These are phyloP conservation scores for Cololabis saira DNA, from an alignment of 2,113 vertebrate species.

Conservation along the genomic window DNA sequence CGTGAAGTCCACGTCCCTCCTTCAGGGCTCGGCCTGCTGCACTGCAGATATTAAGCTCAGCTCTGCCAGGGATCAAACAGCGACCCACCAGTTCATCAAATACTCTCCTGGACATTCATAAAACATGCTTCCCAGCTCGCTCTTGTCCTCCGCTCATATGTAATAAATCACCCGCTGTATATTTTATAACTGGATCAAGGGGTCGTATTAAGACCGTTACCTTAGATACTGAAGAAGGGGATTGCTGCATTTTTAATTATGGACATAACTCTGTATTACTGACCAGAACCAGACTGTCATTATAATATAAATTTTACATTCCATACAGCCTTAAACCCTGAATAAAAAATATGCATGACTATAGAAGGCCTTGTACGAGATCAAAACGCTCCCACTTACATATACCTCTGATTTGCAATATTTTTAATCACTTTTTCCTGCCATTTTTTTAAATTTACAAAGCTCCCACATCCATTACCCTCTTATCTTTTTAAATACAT, in stretches of 20 bases:
- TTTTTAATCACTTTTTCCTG: slow-evolving; percentile 37
- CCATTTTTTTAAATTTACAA: slow-evolving; percentile 37
- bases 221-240: slow-evolving; percentile 61
- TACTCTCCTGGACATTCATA: slow-evolving; percentile 77
- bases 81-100: slow-evolving; percentile 80
- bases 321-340: slow-evolving; percentile 7
- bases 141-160: slow-evolving; percentile 72
- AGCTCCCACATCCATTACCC: background rate
- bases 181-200: slow-evolving; percentile 77
- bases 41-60: slow-evolving; percentile 68
- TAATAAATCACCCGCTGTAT: slow-evolving; percentile 82
- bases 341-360: slow-evolving; percentile 2
- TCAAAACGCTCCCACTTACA: slow-evolving; percentile 11
- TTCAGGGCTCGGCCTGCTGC: slow-evolving; percentile 38
- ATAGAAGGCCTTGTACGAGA: slow-evolving; percentile 2
- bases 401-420: slow-evolving; percentile 1
- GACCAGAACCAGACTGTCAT: slow-evolving; percentile 12
- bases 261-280: slow-evolving; percentile 36
- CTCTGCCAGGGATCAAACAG: slow-evolving; percentile 74
- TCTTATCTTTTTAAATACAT: slow-evolving; percentile 34
- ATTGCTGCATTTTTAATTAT: slow-evolving; percentile 44
- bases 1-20: too few species aligned
- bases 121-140: slow-evolving; percentile 77
- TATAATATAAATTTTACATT: slow-evolving; percentile 10
- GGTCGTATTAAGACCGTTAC: slow-evolving; percentile 63